Percentiles rank a stretch among this genome's conserved stretches.
These are phyloP conservation scores for Orchestes rusci DNA, from an alignment of 2,888 invertebrate species.

Conservation along the genomic window DNA sequence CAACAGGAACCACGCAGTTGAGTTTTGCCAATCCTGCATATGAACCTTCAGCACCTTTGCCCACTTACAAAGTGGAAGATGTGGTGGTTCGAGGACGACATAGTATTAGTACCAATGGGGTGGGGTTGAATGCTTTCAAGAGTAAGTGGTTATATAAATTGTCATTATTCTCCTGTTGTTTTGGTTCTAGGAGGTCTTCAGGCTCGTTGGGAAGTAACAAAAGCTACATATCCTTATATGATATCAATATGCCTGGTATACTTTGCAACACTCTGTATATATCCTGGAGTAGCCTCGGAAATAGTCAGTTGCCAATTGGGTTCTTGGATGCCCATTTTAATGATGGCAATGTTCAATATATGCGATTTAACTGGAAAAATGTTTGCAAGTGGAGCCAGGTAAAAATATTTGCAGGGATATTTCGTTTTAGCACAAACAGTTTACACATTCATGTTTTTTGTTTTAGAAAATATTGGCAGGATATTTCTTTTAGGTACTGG, in stretches of 20 bases:
- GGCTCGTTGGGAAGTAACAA: constrained; percentile 73
- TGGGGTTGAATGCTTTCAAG: constrained; percentile 29
- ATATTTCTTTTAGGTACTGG: constrained; percentile 78
- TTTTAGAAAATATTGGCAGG: too few species aligned
- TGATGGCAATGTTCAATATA: constrained; percentile 84
- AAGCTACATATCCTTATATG: constrained; percentile 86
- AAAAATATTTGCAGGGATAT: constrained; percentile 52
- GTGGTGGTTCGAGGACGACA: constrained; percentile 59
- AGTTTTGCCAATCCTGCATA: constrained; percentile 83
- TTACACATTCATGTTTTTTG: too few species aligned
- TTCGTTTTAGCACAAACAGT: too few species aligned
- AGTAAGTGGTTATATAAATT: constrained; percentile 8
- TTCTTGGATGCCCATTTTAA: constrained; percentile 85
- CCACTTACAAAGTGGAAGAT: constrained; percentile 67
- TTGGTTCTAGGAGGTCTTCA: constrained; percentile 56
- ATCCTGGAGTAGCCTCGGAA: constrained; percentile 87
- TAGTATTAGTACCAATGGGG: constrained; percentile 43
- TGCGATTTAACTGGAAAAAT: constrained; percentile 70
- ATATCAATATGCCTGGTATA: constrained; percentile 81
- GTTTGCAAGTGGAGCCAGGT: constrained; percentile 15
- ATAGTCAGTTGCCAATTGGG: constrained; percentile 75
- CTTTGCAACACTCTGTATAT: constrained; percentile 81
- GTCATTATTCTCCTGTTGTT: neutral
- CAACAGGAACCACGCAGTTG: constrained; percentile 45
- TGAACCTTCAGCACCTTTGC: constrained; percentile 60